Conservation (phyloP, 2,797 vertebrate species). For the Alouatta caraya region DNA sequence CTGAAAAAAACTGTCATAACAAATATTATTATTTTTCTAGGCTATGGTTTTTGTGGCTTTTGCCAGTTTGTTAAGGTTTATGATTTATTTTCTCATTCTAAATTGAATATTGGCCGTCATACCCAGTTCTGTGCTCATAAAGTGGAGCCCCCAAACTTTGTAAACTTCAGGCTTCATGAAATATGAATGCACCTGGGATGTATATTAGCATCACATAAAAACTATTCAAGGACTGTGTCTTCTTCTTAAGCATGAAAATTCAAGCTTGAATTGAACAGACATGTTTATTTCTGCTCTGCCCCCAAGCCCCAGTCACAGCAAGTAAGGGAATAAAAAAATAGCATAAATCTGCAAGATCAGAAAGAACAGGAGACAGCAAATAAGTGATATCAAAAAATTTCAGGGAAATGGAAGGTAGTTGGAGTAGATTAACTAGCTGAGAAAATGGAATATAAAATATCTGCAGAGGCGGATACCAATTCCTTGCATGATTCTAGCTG, state of each 20-base stretch:
- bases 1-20: not conserved
- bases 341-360: not conserved
- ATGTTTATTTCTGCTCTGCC: not conserved
- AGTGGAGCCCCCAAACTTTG: not conserved
- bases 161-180: not conserved
- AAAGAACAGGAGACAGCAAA: not conserved
- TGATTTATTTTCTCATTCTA: not conserved
- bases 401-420: not conserved
- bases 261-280: not conserved
- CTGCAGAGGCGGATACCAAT: not conserved
- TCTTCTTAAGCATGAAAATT: not conserved
- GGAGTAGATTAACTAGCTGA: not conserved
- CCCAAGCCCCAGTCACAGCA: not conserved
- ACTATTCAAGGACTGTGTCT: not conserved
- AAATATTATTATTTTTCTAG: constrained; percentile 1
- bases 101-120: not conserved
- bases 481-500: not conserved
- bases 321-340: not conserved
- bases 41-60: not conserved
- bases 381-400: not conserved
- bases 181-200: not conserved
- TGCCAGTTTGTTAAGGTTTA: constrained; percentile 10
- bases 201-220: constrained; percentile 29
- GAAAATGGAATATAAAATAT: not conserved
- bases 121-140: not conserved